Evolutionary conservation across 1,140 invertebrate genomes (phyloP).

Genomic region (Oryzaephilus surinamensis): DNA sequence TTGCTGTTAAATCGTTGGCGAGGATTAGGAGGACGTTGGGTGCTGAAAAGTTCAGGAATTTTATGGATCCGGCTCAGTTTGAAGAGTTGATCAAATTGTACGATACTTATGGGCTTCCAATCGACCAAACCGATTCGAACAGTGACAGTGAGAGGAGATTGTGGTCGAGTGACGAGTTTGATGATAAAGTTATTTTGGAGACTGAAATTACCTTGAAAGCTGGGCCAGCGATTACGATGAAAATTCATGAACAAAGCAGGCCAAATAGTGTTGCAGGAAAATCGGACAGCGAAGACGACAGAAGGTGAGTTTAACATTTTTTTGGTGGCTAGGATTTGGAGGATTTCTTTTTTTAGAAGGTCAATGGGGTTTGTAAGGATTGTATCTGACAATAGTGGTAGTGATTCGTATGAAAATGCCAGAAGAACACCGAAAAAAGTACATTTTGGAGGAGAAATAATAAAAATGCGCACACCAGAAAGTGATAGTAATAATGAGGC

Average conservation of each 20-base stretch:
- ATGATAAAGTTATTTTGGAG: slow-evolving; percentile 59
- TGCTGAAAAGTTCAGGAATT: slow-evolving; percentile 2
- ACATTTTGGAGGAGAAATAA: slow-evolving; percentile 69
- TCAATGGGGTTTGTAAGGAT: background rate
- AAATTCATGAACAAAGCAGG: slow-evolving; percentile 58
- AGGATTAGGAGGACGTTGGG: slow-evolving; percentile 2
- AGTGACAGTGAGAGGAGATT: too few relatives aligned
- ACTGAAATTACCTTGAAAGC: slow-evolving; percentile 70
- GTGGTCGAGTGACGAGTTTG: slow-evolving; percentile 12
- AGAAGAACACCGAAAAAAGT: slow-evolving; percentile 52
- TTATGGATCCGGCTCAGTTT: slow-evolving; percentile 3
- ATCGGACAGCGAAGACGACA: slow-evolving; percentile 23
- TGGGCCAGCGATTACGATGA: slow-evolving; percentile 68
- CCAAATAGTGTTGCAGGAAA: slow-evolving; percentile 31
- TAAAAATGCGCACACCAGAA: slow-evolving; percentile 72
- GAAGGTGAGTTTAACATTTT: slow-evolving; percentile 7
- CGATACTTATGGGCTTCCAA: background rate
- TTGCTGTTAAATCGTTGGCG: slow-evolving; percentile 5
- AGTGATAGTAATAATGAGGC: slow-evolving; percentile 51
- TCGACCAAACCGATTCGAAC: background rate
- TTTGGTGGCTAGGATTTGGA: background rate
- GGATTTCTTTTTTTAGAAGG: background rate
- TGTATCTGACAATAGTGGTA: slow-evolving; percentile 42
- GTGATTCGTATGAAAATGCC: slow-evolving; percentile 40
- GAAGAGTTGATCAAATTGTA: slow-evolving; percentile 4